These are phyloP conservation scores for Tenthredo amoena DNA, from an alignment of 2,888 invertebrate species.

Conservation along the genomic window DNA sequence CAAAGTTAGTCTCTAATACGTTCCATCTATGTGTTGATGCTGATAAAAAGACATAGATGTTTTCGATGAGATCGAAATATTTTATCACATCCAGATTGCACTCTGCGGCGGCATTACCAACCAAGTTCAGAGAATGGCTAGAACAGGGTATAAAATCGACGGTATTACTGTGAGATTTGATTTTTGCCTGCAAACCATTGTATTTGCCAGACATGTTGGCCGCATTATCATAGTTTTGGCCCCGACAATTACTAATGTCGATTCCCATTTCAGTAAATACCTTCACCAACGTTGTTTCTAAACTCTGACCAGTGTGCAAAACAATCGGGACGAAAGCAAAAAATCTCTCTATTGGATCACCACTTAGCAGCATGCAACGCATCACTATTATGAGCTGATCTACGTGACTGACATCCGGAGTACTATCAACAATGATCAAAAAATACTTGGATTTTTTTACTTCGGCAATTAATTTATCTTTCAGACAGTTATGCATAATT, in stretches of 20 bases:
- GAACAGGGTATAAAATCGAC: conserved; percentile 56
- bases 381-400: conserved; percentile 56
- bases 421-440: conserved; percentile 55
- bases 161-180: conserved; percentile 53
- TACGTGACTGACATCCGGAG: conserved; percentile 57
- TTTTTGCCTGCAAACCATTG: conserved; percentile 55
- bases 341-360: conserved; percentile 54
- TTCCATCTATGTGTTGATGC: conserved; percentile 58
- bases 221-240: conserved; percentile 58
- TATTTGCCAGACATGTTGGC: conserved; percentile 56
- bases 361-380: conserved; percentile 39
- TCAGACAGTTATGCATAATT: not conserved
- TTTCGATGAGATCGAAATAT: conserved; percentile 57
- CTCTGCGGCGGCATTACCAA: conserved; percentile 56
- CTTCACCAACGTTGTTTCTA: conserved; percentile 52
- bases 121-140: conserved; percentile 58
- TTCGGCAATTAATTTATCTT: conserved; percentile 45
- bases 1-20: conserved; percentile 51
- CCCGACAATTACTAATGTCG: conserved; percentile 54
- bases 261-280: conserved; percentile 47
- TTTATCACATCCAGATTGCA: conserved; percentile 56
- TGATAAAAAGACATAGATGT: conserved; percentile 58
- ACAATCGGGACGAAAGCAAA: conserved; percentile 52
- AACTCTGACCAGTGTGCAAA: conserved; percentile 50
- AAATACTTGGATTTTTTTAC: conserved; percentile 56